phyloP scores from a whole-genome alignment of 2,113 vertebrate species.

The Ceyx melanurus region DNA sequence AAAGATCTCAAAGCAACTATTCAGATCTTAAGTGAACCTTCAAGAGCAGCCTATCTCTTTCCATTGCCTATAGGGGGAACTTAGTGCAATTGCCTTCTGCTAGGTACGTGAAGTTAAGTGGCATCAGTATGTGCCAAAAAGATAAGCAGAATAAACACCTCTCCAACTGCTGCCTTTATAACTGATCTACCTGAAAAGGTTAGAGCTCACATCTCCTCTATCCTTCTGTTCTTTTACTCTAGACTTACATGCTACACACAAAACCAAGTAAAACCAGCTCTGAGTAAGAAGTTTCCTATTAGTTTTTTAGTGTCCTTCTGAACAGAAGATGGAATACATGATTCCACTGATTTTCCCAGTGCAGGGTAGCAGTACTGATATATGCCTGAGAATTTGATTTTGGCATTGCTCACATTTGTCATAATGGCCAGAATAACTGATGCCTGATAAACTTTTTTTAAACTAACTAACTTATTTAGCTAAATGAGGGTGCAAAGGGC shows the following conservation, averaged over 20 bases:
- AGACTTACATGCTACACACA: background rate
- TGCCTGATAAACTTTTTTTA: background rate
- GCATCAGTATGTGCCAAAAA: background rate
- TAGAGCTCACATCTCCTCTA: background rate
- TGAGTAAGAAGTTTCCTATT: background rate
- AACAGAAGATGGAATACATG: accelerated
- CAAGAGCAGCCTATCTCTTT: background rate
- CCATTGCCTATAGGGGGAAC: background rate
- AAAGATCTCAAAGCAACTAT: background rate
- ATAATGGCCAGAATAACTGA: background rate
- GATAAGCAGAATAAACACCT: background rate
- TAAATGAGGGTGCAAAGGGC: background rate
- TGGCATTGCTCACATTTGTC: background rate
- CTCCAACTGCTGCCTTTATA: background rate
- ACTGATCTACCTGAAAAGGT: background rate
- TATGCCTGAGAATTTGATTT: background rate
- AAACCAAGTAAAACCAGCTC: background rate
- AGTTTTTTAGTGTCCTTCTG: background rate
- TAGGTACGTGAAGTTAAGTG: background rate
- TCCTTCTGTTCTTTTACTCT: background rate
- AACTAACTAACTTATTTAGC: background rate
- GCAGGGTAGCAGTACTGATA: background rate
- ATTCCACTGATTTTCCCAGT: background rate
- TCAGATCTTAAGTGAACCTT: background rate
- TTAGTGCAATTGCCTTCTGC: background rate